phyloP scores from a whole-genome alignment of 2,113 vertebrate genomes.

The Prinia subflava region DNA sequence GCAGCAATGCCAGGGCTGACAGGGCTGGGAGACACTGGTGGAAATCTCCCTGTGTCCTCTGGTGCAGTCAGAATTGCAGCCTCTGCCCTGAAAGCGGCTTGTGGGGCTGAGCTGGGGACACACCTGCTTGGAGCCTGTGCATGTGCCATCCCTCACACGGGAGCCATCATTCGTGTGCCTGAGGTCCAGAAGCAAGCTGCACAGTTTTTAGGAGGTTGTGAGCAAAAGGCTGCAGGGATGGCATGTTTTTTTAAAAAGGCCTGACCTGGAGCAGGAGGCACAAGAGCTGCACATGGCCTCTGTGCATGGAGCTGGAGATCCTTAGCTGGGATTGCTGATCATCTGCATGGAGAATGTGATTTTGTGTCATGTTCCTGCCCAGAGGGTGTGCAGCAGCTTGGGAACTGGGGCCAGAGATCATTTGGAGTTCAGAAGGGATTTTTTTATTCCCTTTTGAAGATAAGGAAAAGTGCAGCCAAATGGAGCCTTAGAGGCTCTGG shows the following conservation, averaged over 20 bases:
- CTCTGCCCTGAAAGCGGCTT: background rate
- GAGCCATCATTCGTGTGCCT: background rate
- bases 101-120: background rate
- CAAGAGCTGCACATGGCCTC: background rate
- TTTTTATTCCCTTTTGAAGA: background rate
- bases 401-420: background rate
- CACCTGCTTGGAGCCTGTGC: background rate
- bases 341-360: background rate
- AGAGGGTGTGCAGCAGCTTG: background rate
- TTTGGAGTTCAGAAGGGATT: background rate
- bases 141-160: fast-evolving
- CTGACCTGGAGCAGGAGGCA: background rate
- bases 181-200: background rate
- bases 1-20: background rate
- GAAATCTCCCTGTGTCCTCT: background rate
- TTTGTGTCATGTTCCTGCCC: background rate
- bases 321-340: background rate
- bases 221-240: background rate
- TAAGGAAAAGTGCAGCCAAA: background rate
- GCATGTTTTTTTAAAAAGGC: background rate
- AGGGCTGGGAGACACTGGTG: background rate
- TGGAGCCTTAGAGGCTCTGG: background rate
- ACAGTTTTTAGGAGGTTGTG: background rate
- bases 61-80: background rate
- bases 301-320: background rate